A percentile compares a stretch with the other conserved stretches of the same genome.
phyloP scores from a whole-genome alignment of 2,888 invertebrate genomes.

The Exephanes ischioxanthus region DNA sequence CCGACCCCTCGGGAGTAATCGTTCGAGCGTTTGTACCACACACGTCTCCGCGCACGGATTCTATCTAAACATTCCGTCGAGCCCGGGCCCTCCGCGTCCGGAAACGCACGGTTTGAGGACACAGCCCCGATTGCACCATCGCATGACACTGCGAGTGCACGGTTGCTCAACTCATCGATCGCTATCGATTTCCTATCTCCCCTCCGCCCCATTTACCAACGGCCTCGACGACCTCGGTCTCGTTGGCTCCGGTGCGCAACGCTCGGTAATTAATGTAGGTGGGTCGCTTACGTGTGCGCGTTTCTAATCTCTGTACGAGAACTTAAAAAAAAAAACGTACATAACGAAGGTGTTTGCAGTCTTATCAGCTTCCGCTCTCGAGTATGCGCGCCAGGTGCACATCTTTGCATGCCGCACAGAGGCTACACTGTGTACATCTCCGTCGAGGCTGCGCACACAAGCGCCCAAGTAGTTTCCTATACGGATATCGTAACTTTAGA shows the following conservation, averaged over 20 bases:
- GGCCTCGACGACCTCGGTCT: constrained; percentile 66
- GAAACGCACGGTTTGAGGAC: constrained; percentile 15
- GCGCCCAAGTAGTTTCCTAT: constrained; percentile 26
- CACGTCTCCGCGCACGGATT: neutral
- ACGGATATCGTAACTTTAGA: constrained; percentile 50
- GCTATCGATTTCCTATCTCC: constrained; percentile 47
- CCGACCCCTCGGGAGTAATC: neutral
- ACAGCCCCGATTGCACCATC: constrained; percentile 7
- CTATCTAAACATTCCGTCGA: neutral
- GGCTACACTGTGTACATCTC: neutral
- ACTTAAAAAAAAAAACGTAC: neutral
- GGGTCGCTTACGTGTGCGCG: constrained; percentile 41
- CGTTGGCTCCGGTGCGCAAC: constrained; percentile 59
- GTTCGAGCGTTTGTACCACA: neutral
- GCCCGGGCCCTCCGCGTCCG: neutral
- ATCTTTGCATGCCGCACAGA: neutral
- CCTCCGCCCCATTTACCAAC: constrained; percentile 47
- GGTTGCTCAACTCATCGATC: constrained; percentile 58
- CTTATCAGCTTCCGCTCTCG: constrained; percentile 44
- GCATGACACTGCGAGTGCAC: constrained; percentile 32
- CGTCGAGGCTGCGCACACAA: neutral
- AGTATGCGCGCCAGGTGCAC: constrained; percentile 1
- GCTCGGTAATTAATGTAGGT: constrained; percentile 64
- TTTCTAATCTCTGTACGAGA: constrained; percentile 36
- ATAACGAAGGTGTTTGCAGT: neutral